Conservation (phyloP, 92 coral and sea anemone genomes). For the Epizoanthus ramosus region DNA sequence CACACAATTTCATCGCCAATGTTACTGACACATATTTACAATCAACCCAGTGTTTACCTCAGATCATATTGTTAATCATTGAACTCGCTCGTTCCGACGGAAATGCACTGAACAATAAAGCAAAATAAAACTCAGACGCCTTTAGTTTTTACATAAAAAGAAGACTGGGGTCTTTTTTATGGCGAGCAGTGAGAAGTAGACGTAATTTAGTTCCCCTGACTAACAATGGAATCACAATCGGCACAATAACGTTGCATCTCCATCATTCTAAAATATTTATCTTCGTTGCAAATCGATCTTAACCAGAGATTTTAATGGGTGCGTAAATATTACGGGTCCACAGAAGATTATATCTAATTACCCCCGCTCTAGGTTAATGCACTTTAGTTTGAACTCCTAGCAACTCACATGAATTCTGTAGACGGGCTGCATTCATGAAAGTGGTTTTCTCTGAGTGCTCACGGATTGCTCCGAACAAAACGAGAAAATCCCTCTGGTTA, state of each 20-base stretch:
- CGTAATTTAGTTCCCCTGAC: slow-evolving; percentile 43
- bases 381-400: slow-evolving; percentile 41
- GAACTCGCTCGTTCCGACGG: slow-evolving; percentile 45
- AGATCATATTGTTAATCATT: slow-evolving; percentile 24
- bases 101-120: slow-evolving; percentile 39
- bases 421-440: slow-evolving; percentile 33
- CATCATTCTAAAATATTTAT: slow-evolving; percentile 80
- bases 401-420: slow-evolving; percentile 24
- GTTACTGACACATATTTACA: slow-evolving; percentile 36
- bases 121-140: slow-evolving; percentile 31
- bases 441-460: slow-evolving; percentile 19
- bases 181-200: slow-evolving; percentile 22
- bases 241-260: slow-evolving; percentile 73
- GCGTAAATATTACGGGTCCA: slow-evolving; percentile 69
- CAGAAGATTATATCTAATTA: slow-evolving; percentile 72
- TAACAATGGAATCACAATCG: slow-evolving; percentile 71
- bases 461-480: slow-evolving; percentile 51
- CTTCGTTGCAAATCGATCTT: slow-evolving; percentile 87
- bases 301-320: slow-evolving; percentile 82
- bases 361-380: slow-evolving; percentile 67
- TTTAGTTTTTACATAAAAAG: slow-evolving; percentile 43
- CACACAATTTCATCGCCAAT: slow-evolving; percentile 31
- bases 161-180: slow-evolving; percentile 25
- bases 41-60: slow-evolving; percentile 31
- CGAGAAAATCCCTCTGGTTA: slow-evolving; percentile 53